Evolutionary conservation across 2,797 vertebrate species (phyloP).

Genomic region (Anniella stebbinsi): DNA sequence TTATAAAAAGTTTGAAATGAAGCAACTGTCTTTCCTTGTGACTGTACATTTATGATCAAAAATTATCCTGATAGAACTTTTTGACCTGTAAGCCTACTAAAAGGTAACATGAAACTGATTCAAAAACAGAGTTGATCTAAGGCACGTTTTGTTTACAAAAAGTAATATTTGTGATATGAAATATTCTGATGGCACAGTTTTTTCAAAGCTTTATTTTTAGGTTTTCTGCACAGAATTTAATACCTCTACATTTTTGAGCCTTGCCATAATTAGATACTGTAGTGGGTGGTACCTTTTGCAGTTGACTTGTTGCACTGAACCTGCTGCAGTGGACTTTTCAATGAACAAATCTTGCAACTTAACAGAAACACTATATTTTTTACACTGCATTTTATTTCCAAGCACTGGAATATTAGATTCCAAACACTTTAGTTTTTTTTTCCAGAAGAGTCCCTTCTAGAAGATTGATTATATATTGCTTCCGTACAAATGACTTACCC

Average conservation of each 20-base stretch:
- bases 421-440: slow-evolving; percentile 47
- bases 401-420: slow-evolving; percentile 54
- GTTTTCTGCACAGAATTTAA: slow-evolving; percentile 77
- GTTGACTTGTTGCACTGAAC: slow-evolving; percentile 80
- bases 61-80: slow-evolving; percentile 56
- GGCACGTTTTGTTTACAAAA: slow-evolving; percentile 73
- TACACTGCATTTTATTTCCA: slow-evolving; percentile 60
- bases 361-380: slow-evolving; percentile 71
- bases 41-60: slow-evolving; percentile 68
- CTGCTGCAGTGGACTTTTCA: slow-evolving; percentile 71
- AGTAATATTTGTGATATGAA: slow-evolving; percentile 34
- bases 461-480: slow-evolving; percentile 36
- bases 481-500: background rate
- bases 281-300: slow-evolving; percentile 69
- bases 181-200: slow-evolving; percentile 58
- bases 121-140: slow-evolving; percentile 51
- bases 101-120: slow-evolving; percentile 37
- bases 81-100: slow-evolving; percentile 47
- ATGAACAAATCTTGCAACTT: slow-evolving; percentile 67
- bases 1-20: slow-evolving; percentile 74
- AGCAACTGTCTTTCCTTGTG: slow-evolving; percentile 72
- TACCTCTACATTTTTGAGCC: slow-evolving; percentile 83
- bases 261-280: slow-evolving; percentile 72
- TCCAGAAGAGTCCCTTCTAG: slow-evolving; percentile 35
- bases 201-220: slow-evolving; percentile 77